Evolutionary conservation across 2,888 invertebrate species (phyloP).

Genomic region (Azorinus chamasolen): DNA sequence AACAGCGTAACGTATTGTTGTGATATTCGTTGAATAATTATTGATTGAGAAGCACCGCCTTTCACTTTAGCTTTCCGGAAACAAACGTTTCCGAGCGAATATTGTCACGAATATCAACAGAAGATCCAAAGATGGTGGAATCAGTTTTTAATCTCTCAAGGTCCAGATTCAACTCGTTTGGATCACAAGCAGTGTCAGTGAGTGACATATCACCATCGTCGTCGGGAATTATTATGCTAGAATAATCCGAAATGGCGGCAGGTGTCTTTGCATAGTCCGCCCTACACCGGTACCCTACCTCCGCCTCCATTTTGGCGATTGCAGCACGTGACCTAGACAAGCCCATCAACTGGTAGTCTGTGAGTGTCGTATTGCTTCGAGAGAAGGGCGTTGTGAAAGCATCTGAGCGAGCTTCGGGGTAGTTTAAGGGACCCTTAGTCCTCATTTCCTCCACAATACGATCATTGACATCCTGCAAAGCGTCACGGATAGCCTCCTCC

Average conservation of each 20-base stretch:
- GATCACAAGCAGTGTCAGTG: constrained; percentile 67
- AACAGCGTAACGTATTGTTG: too few species aligned
- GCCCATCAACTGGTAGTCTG: constrained; percentile 58
- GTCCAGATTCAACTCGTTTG: constrained; percentile 64
- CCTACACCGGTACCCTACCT: constrained; percentile 53
- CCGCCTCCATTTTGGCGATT: constrained; percentile 59
- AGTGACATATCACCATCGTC: constrained; percentile 72
- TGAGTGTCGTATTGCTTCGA: constrained; percentile 45
- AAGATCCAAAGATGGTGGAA: constrained; percentile 68
- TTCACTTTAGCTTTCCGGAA: constrained; percentile 36
- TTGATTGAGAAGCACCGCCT: too few species aligned
- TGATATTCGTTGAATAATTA: too few species aligned
- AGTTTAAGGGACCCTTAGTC: constrained; percentile 60
- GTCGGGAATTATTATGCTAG: constrained; percentile 70
- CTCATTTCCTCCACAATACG: constrained; percentile 70
- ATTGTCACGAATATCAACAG: constrained; percentile 52
- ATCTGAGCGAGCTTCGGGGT: constrained; percentile 48
- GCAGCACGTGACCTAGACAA: constrained; percentile 63
- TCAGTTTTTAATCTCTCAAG: constrained; percentile 68
- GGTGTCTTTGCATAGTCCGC: constrained; percentile 68
- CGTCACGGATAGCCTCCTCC: constrained; percentile 70
- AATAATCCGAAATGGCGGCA: constrained; percentile 68
- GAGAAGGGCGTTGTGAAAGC: constrained; percentile 54
- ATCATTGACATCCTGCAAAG: constrained; percentile 69
- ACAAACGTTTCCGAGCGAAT: constrained; percentile 61